Evolutionary conservation across 64 coral and sea anemone species (phyloP).

Genomic region (Catalaphyllia jardinei): DNA sequence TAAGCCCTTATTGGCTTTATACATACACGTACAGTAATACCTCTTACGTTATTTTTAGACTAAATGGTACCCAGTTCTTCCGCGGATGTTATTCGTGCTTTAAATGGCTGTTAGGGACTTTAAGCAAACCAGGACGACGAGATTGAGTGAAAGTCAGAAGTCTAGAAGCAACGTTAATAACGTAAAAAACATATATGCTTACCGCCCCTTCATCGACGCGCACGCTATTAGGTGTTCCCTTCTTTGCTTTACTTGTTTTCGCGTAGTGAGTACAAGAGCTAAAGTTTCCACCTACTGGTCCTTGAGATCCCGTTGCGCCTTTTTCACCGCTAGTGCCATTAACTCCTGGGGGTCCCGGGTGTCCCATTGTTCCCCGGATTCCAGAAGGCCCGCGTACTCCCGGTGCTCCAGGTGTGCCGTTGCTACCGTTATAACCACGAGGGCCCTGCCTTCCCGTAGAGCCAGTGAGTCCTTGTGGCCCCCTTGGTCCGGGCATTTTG

Average conservation of each 20-base stretch:
- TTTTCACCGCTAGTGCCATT: background rate
- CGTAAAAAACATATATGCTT: background rate
- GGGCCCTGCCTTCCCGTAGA: background rate
- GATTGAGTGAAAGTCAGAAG: too few relatives aligned
- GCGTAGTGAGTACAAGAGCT: background rate
- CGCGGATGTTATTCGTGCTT: too few relatives aligned
- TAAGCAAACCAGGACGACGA: too few relatives aligned
- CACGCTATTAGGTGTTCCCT: background rate
- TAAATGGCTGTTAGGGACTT: too few relatives aligned
- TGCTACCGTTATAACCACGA: constrained; percentile 5
- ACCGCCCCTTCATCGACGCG: background rate
- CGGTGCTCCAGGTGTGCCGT: background rate
- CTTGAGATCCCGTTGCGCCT: background rate
- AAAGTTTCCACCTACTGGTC: background rate
- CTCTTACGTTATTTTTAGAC: too few relatives aligned
- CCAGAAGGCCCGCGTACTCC: background rate
- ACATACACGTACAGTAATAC: too few relatives aligned
- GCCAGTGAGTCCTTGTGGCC: background rate
- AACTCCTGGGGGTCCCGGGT: background rate
- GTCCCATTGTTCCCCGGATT: background rate
- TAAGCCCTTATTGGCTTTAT: too few relatives aligned
- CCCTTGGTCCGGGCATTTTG: constrained; percentile 10
- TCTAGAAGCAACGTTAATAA: too few relatives aligned
- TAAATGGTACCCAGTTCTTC: too few relatives aligned
- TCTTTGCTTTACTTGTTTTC: too few relatives aligned